phyloP scores from a whole-genome alignment of 2,113 vertebrate genomes.

The Pholis gunnellus region DNA sequence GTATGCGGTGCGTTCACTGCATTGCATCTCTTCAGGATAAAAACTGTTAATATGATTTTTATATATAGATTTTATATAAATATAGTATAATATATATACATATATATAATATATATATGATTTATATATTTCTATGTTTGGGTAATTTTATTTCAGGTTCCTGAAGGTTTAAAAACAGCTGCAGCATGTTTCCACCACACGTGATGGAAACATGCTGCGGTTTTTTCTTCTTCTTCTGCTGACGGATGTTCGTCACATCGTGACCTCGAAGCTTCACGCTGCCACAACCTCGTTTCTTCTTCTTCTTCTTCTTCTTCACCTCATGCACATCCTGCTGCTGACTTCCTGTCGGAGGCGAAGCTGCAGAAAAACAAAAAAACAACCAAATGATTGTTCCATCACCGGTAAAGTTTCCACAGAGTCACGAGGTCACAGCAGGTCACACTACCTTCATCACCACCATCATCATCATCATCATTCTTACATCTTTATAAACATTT shows the following conservation, averaged over 20 bases:
- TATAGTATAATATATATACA: no score
- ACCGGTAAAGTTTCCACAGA: background rate
- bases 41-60: no score
- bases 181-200: conserved; percentile 31
- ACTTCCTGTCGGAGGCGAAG: conserved; percentile 39
- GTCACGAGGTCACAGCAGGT: background rate
- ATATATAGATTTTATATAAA: no score
- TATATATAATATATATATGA: no score
- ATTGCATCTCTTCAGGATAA: no score
- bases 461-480: background rate
- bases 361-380: conserved; percentile 37
- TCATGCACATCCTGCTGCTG: conserved; percentile 2
- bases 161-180: conserved; percentile 23
- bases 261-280: conserved; percentile 31
- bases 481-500: background rate
- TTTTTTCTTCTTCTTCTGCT: conserved; percentile 7
- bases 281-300: background rate
- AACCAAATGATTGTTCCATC: conserved; percentile 10
- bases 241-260: conserved; percentile 55
- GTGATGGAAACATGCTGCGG: conserved; percentile 52
- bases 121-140: no score
- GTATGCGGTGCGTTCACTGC: no score
- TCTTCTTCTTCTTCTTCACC: background rate
- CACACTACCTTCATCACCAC: background rate
- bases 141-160: background rate